Percentiles rank a stretch among this genome's conserved stretches.
phyloP scores from a whole-genome alignment of 2,113 vertebrate species.

The Xyliphius kryptos region DNA sequence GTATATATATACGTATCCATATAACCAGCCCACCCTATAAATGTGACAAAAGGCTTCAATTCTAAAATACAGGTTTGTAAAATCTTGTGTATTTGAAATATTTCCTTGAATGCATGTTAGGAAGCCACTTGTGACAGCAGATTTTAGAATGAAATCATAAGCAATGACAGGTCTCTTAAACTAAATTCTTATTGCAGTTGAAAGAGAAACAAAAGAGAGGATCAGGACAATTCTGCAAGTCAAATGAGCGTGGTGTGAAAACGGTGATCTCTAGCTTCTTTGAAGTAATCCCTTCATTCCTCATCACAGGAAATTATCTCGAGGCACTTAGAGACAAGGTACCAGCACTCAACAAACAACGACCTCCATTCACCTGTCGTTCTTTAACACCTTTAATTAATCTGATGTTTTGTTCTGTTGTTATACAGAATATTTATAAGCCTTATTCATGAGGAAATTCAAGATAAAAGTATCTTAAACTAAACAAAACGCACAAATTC shows the following conservation, averaged over 20 bases:
- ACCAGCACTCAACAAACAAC: constrained; percentile 49
- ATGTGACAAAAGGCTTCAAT: too few relatives aligned
- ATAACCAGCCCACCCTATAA: too few relatives aligned
- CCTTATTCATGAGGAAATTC: background rate
- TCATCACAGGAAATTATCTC: constrained; percentile 17
- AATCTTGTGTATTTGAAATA: too few relatives aligned
- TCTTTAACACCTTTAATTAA: background rate
- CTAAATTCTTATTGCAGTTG: constrained; percentile 3
- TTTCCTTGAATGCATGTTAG: too few relatives aligned
- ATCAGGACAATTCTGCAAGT: constrained; percentile 12
- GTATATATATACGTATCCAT: too few relatives aligned
- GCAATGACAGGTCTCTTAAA: constrained; percentile 9
- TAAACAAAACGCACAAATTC: constrained; percentile 30
- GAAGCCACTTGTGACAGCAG: background rate
- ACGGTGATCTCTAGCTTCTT: constrained; percentile 8
- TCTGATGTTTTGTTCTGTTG: background rate
- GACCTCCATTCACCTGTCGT: constrained; percentile 43
- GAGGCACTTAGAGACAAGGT: constrained; percentile 42
- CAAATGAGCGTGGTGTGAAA: constrained; percentile 8
- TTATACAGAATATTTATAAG: background rate
- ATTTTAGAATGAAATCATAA: background rate
- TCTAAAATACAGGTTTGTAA: too few relatives aligned
- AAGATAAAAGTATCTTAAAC: constrained; percentile 20
- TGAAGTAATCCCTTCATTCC: constrained; percentile 3
- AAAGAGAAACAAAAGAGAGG: background rate